Evolutionary conservation across 2,797 vertebrate species (phyloP), one percentile per base, ranked within the genome.

Genomic region (Enteromius fasciolatus): DNA sequence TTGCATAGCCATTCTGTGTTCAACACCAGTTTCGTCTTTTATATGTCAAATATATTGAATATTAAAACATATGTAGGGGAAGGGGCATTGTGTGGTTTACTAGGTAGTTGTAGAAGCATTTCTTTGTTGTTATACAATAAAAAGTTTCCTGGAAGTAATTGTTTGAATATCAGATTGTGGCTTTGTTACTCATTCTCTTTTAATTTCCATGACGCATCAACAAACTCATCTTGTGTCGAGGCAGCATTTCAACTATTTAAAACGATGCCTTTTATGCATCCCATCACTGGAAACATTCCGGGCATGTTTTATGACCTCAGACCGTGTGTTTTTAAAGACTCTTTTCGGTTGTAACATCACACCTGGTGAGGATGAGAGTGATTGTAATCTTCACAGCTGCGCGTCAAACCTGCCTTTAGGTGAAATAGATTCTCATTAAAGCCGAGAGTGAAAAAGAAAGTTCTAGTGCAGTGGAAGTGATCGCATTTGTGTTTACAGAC

Each of bases 231-330:
- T 81, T 69, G 83, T 86, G n/a, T 90, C 90, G 88, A 91, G 87
- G 88, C 75, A 23, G 78, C 89, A 83, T 86, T 61, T 75, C 75
- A 23, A 4, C 69, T 79, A 85, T 89, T 90, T 81, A 86, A 50
- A 31, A 90, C 83, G 67, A 68, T 7, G 54, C 23, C 73, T 78
- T 90, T 87, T 80, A 50, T 6, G 61, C 64, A 86, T 91, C 88
- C 87, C 89, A 87, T 91, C 76, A 90, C 89, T 90, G 90, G 9
- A 78, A 74, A 76, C 83, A 88, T 92, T 92, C 87, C 82, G 91
- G 88, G 84, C 85, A 76, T 67, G 11, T 63, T 77, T 39, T 31
- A 11, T 75, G 14, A 89, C 84, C 87, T 8, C 20, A 9, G 11
- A 18, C 1, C 0, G 8, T 73, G 25, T 86, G 23, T 70, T 68